These are phyloP conservation scores for Cremastinae sp. DNA, from an alignment of 2,888 invertebrate species.

Conservation along the genomic window DNA sequence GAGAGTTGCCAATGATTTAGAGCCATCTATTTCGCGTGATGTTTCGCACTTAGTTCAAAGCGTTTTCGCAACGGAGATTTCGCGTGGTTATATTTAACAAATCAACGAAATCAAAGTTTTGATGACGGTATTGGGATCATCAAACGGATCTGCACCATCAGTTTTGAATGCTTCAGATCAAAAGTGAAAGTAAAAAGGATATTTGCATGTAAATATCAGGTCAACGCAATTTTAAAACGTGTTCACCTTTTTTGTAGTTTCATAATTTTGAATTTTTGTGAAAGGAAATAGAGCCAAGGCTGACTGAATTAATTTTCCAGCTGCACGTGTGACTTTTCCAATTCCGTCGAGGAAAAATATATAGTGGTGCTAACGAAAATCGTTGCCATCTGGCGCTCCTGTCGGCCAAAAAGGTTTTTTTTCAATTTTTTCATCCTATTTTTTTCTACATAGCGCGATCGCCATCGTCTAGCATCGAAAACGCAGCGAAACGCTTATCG, in stretches of 20 bases:
- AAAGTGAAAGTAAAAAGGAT: too few species aligned
- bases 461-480: constrained; percentile 16
- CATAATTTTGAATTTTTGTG: not conserved
- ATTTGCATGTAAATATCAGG: too few species aligned
- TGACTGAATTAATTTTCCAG: constrained; percentile 50
- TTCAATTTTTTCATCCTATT: not conserved
- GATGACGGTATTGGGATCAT: too few species aligned
- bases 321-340: constrained; percentile 42
- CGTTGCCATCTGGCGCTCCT: constrained; percentile 55
- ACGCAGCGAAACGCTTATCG: constrained; percentile 31
- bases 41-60: too few species aligned
- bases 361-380: constrained; percentile 46
- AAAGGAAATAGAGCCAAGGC: not conserved
- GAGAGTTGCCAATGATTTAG: too few species aligned
- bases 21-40: too few species aligned
- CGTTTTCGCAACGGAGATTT: too few species aligned
- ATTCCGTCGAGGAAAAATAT: constrained; percentile 32
- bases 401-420: constrained; percentile 37
- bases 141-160: too few species aligned
- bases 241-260: not conserved
- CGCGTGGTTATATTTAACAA: too few species aligned
- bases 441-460: constrained; percentile 19
- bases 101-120: too few species aligned
- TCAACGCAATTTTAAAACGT: too few species aligned
- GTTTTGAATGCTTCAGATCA: too few species aligned